A percentile compares a stretch with the other conserved stretches of the same genome.
phyloP scores from a whole-genome alignment of 1,140 invertebrate species.

The Pachypeltis micranthus region DNA sequence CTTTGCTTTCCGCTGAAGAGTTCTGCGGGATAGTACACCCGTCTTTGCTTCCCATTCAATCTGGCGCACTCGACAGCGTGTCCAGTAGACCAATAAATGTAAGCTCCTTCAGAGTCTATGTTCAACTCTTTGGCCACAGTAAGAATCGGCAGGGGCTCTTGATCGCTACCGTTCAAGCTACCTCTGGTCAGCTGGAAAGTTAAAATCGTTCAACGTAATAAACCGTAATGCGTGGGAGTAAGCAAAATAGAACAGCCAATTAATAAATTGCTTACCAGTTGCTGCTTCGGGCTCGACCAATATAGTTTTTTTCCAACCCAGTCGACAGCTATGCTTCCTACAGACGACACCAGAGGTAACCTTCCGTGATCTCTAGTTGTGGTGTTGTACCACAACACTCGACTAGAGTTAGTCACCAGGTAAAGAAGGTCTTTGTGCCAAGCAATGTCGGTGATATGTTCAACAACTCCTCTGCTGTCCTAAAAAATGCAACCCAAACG shows the following conservation, averaged over 20 bases:
- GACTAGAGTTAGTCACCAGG: conserved; percentile 59
- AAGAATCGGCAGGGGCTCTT: conserved; percentile 63
- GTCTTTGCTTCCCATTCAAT: conserved; percentile 62
- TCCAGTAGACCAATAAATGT: conserved; percentile 78
- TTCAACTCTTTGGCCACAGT: conserved; percentile 66
- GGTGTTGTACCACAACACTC: conserved; percentile 55
- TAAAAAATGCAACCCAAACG: conserved; percentile 18
- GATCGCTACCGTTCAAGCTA: conserved; percentile 50
- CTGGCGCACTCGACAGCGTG: conserved; percentile 64
- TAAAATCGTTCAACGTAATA: conserved; percentile 14
- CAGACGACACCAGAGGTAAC: conserved; percentile 52
- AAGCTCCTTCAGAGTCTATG: conserved; percentile 67
- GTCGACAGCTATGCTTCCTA: conserved; percentile 69
- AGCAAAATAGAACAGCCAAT: background rate
- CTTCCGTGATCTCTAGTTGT: conserved; percentile 42
- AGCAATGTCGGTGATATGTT: conserved; percentile 49
- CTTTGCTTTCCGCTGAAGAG: conserved; percentile 67
- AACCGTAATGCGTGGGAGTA: background rate
- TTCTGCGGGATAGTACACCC: conserved; percentile 57
- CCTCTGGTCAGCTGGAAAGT: conserved; percentile 39
- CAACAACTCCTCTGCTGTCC: conserved; percentile 31
- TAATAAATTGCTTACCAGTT: conserved; percentile 45
- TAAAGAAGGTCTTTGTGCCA: conserved; percentile 58
- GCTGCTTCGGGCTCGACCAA: conserved; percentile 75
- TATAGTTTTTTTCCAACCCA: conserved; percentile 80